Percentiles rank a stretch among this genome's conserved stretches.
These are phyloP conservation scores for Rhagium mordax DNA, from an alignment of 2,888 invertebrate species.

Conservation along the genomic window DNA sequence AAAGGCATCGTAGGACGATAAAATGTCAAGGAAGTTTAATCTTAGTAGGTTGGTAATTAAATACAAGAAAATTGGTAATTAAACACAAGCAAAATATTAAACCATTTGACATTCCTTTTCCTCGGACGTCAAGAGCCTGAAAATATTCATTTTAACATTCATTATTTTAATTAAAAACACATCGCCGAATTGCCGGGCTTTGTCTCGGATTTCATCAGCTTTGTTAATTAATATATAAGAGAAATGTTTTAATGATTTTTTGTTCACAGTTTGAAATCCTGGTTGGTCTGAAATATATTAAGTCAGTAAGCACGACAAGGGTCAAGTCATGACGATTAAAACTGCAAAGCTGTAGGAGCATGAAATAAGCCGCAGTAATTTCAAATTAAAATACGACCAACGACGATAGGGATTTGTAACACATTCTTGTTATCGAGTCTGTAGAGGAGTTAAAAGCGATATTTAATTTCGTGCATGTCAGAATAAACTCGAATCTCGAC, in stretches of 20 bases:
- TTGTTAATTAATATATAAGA: background rate
- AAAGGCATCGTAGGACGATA: no score
- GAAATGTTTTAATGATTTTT: background rate
- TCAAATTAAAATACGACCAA: background rate
- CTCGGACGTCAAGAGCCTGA: background rate
- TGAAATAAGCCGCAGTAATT: background rate
- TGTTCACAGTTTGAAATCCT: background rate
- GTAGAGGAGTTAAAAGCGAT: background rate
- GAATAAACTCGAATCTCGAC: no score
- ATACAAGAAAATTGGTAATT: no score
- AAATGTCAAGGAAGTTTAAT: no score
- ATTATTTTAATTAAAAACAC: background rate
- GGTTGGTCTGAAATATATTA: background rate
- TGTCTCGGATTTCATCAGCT: background rate
- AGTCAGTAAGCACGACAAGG: background rate
- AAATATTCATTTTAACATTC: background rate
- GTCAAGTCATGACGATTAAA: background rate
- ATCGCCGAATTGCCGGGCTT: background rate
- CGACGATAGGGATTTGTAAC: background rate
- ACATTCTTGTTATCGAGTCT: background rate
- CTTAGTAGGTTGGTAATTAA: no score
- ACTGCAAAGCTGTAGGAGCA: background rate
- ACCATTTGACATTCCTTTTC: background rate
- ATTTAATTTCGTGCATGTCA: background rate
- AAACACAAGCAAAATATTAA: background rate